Evolutionary conservation across 1,140 invertebrate species (phyloP).

Genomic region (Drosophila aff.): DNA sequence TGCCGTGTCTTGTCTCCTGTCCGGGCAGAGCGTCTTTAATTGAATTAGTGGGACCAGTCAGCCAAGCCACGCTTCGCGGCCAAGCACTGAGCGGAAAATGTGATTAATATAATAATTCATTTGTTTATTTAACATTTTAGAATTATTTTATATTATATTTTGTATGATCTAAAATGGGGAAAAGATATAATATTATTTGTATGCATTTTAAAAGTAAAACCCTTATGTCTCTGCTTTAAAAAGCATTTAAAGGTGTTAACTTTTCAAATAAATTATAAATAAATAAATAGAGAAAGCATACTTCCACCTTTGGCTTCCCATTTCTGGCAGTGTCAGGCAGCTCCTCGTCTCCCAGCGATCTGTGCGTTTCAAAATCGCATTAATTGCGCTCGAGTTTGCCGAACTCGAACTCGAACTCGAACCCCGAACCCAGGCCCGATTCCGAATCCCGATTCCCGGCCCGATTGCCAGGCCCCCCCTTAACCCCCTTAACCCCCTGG

Average conservation of each 20-base stretch:
- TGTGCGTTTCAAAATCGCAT: constrained; percentile 84
- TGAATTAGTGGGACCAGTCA: constrained; percentile 73
- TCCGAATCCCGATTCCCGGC: constrained; percentile 4
- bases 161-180: too few species aligned
- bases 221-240: too few species aligned
- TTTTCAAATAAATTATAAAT: too few species aligned
- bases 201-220: too few species aligned
- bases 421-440: constrained; percentile 6
- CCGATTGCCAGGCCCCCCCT: constrained; percentile 1
- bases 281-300: too few species aligned
- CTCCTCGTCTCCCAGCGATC: constrained; percentile 40
- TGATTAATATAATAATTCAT: too few species aligned
- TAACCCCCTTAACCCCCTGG: background rate
- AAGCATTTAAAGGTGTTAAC: too few species aligned
- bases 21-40: constrained; percentile 60
- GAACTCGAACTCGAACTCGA: constrained; percentile 18
- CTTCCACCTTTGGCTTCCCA: too few species aligned
- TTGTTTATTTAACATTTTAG: too few species aligned
- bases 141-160: too few species aligned
- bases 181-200: too few species aligned
- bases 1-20: constrained; percentile 16
- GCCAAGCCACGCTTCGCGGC: constrained; percentile 15
- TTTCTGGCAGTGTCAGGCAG: constrained; percentile 7
- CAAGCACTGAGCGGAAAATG: constrained; percentile 1
- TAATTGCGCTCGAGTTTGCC: constrained; percentile 66